A percentile compares a stretch with the other conserved stretches of the same genome.
phyloP scores from a whole-genome alignment of 2,797 vertebrate genomes.

The Spinus olivaceus region DNA sequence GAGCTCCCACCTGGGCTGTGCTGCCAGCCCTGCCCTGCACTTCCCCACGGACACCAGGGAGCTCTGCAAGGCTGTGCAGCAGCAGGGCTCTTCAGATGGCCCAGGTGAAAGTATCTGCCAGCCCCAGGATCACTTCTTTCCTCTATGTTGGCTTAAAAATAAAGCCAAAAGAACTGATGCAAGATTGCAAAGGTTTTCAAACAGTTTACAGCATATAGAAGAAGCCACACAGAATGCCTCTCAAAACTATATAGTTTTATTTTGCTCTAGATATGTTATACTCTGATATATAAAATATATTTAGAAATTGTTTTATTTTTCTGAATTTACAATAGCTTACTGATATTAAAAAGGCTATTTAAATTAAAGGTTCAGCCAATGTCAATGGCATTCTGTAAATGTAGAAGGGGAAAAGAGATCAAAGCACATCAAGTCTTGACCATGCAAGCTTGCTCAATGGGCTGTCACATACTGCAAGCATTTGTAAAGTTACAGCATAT shows the following conservation, averaged over 20 bases:
- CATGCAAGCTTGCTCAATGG: conserved; percentile 27
- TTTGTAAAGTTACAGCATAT: conserved; percentile 2
- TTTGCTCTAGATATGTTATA: conserved; percentile 63
- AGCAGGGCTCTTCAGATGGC: not conserved
- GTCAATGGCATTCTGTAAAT: conserved; percentile 51
- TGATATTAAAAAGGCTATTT: conserved; percentile 73
- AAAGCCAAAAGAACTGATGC: conserved; percentile 62
- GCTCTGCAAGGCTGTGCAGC: not conserved
- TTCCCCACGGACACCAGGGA: not conserved
- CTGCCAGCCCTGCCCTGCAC: not conserved
- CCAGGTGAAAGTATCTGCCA: not conserved
- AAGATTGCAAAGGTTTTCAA: conserved; percentile 25
- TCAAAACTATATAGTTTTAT: conserved; percentile 60
- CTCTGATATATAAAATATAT: conserved; percentile 78
- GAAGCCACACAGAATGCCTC: conserved; percentile 58
- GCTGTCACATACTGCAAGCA: not conserved
- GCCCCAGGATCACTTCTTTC: not conserved
- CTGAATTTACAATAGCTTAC: conserved; percentile 71
- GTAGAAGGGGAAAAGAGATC: conserved; percentile 28
- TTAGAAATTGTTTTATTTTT: conserved; percentile 71
- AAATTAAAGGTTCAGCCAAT: conserved; percentile 47
- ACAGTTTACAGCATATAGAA: conserved; percentile 45
- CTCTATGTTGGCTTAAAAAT: conserved; percentile 64
- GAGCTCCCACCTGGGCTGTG: not conserved
- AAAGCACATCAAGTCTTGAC: conserved; percentile 40